Percentiles rank a stretch among this genome's conserved stretches.
Conservation (phyloP, 1,140 invertebrate species). For the Drosophila tsacasi region DNA sequence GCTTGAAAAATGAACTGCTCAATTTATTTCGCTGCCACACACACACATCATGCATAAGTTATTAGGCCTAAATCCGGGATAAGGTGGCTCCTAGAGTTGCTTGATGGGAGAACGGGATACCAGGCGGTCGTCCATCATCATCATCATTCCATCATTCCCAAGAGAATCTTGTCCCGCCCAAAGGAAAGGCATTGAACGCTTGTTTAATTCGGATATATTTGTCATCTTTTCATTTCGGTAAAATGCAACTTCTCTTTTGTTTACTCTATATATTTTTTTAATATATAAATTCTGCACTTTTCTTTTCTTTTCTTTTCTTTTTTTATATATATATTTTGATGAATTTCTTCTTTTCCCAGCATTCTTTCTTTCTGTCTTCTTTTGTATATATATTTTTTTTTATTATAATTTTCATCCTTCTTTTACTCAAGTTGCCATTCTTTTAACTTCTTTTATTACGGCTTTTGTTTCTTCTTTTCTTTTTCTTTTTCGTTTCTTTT, state of each 20-base stretch:
- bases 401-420: slow-evolving; percentile 53
- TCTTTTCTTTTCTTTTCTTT: slow-evolving; percentile 34
- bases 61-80: neutral
- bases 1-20: slow-evolving; percentile 49
- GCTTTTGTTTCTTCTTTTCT: slow-evolving; percentile 50
- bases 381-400: slow-evolving; percentile 48
- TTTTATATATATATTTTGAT: slow-evolving; percentile 66
- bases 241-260: slow-evolving; percentile 69
- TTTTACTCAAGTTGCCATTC: slow-evolving; percentile 63
- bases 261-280: slow-evolving; percentile 71
- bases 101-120: neutral
- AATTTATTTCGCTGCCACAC: slow-evolving; percentile 34
- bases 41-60: slow-evolving; percentile 1
- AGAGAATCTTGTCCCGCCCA: slow-evolving; percentile 67
- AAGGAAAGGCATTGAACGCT: slow-evolving; percentile 74
- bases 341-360: slow-evolving; percentile 59
- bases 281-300: slow-evolving; percentile 68
- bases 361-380: slow-evolving; percentile 48
- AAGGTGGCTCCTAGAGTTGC: neutral
- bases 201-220: slow-evolving; percentile 81
- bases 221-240: slow-evolving; percentile 67
- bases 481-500: slow-evolving; percentile 43
- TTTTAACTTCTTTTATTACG: slow-evolving; percentile 60
- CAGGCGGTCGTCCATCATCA: neutral
- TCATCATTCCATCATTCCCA: slow-evolving; percentile 19